Conservation (phyloP, 1,140 invertebrate genomes). For the Micrasema longulum region DNA sequence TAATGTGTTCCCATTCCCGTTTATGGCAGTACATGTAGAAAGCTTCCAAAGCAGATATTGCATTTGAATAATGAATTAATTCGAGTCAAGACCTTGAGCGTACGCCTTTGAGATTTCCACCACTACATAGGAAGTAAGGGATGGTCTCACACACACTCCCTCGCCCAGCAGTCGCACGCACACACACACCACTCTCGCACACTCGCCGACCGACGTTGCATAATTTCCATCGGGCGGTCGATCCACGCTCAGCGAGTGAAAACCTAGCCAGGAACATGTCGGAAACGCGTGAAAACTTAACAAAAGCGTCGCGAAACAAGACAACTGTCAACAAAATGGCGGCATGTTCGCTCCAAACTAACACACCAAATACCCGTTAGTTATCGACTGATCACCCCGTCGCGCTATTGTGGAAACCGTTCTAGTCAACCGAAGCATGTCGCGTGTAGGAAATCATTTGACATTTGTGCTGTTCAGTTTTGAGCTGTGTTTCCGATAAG, state of each 20-base stretch:
- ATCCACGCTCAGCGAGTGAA: conserved; percentile 34
- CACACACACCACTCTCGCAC: conserved; percentile 10
- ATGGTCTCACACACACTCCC: neutral
- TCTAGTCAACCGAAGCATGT: conserved; percentile 3
- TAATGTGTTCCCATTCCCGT: too few species aligned
- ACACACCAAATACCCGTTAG: neutral
- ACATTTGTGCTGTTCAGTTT: conserved; percentile 23
- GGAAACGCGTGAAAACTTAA: conserved; percentile 9
- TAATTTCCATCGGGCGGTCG: conserved; percentile 49
- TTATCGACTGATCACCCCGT: too few species aligned
- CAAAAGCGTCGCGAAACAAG: conserved; percentile 10
- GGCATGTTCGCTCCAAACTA: neutral
- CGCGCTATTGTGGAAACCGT: too few species aligned
- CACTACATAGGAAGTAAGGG: conserved; percentile 13
- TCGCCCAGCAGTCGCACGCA: neutral
- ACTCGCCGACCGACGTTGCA: conserved; percentile 42
- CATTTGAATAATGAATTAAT: conserved; percentile 3
- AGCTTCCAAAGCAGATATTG: too few species aligned
- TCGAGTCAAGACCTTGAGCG: neutral
- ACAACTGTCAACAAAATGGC: conserved; percentile 20
- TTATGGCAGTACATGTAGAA: conserved; percentile 1
- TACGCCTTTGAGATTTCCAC: conserved; percentile 4
- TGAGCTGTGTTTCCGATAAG: conserved; percentile 1
- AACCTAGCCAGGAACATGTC: neutral
- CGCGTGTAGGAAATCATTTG: conserved; percentile 23